Conservation (phyloP, 2,797 vertebrate genomes). For the Taenioides sp. region DNA sequence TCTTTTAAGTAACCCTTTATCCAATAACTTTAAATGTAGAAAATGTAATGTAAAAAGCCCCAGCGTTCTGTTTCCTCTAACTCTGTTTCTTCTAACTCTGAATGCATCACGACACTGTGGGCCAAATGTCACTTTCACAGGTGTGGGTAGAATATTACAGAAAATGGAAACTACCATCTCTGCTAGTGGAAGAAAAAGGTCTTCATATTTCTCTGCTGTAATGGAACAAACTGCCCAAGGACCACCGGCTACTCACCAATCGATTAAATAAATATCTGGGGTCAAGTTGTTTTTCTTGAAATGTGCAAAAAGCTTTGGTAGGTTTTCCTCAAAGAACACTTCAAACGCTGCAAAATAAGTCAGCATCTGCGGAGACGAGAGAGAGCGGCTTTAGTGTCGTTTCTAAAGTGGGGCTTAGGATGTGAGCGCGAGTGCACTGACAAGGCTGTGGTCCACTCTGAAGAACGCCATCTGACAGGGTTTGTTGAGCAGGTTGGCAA, state of each 20-base stretch:
- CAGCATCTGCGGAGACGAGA: constrained; percentile 82
- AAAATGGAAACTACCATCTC: neutral
- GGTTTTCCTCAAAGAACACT: constrained; percentile 95
- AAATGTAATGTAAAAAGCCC: too few species aligned
- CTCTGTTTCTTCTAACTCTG: constrained; percentile 36
- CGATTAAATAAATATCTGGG: constrained; percentile 94
- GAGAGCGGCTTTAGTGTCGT: neutral
- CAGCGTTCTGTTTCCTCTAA: too few species aligned
- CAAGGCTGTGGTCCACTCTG: constrained; percentile 94
- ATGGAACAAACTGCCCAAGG: neutral
- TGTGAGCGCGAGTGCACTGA: constrained; percentile 68
- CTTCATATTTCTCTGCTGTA: neutral
- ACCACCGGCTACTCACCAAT: constrained; percentile 82
- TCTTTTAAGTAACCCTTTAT: too few species aligned
- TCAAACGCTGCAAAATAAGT: constrained; percentile 94
- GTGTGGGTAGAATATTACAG: constrained; percentile 2
- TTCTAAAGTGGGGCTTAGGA: neutral
- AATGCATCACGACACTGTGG: neutral
- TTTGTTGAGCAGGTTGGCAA: constrained; percentile 93
- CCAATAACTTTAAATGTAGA: too few species aligned
- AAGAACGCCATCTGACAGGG: constrained; percentile 96
- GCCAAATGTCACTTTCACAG: neutral
- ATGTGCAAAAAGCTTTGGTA: constrained; percentile 94
- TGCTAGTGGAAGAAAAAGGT: neutral
- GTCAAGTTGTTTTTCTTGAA: constrained; percentile 93